Evolutionary conservation across 2,888 invertebrate genomes (phyloP), one percentile per base, ranked within the genome.

Genomic region (Drosophila silvestris): DNA sequence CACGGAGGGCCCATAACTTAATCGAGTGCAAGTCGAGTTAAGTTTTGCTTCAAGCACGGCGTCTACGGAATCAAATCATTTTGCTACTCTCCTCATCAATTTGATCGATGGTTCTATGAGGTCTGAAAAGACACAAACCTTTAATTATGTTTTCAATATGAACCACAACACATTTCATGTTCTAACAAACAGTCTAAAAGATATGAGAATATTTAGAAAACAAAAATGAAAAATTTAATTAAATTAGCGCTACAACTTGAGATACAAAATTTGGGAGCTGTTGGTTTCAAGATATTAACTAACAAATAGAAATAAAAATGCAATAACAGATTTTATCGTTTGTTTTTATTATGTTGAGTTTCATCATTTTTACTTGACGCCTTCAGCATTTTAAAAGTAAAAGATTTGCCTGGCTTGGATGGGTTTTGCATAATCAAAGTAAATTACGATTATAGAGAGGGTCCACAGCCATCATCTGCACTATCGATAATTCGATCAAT

Each of bases 61-160:
- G 74, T 58, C 54, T 22, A 57, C 62, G 52, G 68, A 79, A 79
- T 74, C 63, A 79, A 50, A 57, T 44, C 68, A 63, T 53, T 79
- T 62, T 28, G 47, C 52, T 65, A 65, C 62, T 54, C 33, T 37
- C 28, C 28, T 28, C 37, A 56, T 39, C 41, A 65, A 59, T 4
- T 53, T 82, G 82, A 82, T 82, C 76, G 82, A 82, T 77, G 56
- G 41, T 41, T 57, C 50, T 37, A 14, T 32, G 19, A 41, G 58
- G 4, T 58, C 19, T 26, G 28, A 35, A 52, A 30, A 64, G 28
- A 65, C 28, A 37, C 44, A 53, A 41, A 58, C 32, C 66, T 59
- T 35, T 51, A 56, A 72, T 65, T 61, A 54, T 41, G 50, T 28
- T 26, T 37, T 3, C 57, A 41, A 54, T 28, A 10, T 16, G 35